Percentiles rank a stretch among this genome's conserved stretches.
Evolutionary conservation across 2,113 vertebrate genomes (phyloP).

Genomic region (Corythoichthys intestinalis): DNA sequence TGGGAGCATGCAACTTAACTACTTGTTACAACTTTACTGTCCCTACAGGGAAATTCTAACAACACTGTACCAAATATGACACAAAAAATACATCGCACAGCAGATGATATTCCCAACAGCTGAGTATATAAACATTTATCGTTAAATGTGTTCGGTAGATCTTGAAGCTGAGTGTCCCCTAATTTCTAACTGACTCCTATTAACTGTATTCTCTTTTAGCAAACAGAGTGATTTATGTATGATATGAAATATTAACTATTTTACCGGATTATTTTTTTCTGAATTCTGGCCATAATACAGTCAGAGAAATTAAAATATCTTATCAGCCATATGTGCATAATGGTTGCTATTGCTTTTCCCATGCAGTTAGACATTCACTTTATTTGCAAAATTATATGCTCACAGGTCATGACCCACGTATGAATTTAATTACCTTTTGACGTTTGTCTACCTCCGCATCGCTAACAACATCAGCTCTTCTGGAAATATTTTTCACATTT

Average conservation of each 20-base stretch:
- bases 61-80: neutral
- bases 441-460: too few species aligned
- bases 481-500: too few species aligned
- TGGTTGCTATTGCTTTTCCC: neutral
- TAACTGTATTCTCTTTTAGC: too few species aligned
- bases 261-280: too few species aligned
- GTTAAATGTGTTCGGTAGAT: neutral
- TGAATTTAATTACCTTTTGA: too few species aligned
- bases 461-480: too few species aligned
- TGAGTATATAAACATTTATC: neutral
- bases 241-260: too few species aligned
- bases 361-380: neutral
- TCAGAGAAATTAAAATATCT: neutral
- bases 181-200: too few species aligned
- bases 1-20: constrained; percentile 39
- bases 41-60: constrained; percentile 11
- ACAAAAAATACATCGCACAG: neutral
- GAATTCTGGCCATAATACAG: neutral
- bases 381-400: neutral
- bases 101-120: neutral
- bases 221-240: too few species aligned
- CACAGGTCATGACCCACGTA: neutral
- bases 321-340: neutral
- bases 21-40: constrained; percentile 25
- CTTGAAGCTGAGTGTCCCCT: too few species aligned